phyloP scores from a whole-genome alignment of 2,888 invertebrate species.

The Beris morrisii region DNA sequence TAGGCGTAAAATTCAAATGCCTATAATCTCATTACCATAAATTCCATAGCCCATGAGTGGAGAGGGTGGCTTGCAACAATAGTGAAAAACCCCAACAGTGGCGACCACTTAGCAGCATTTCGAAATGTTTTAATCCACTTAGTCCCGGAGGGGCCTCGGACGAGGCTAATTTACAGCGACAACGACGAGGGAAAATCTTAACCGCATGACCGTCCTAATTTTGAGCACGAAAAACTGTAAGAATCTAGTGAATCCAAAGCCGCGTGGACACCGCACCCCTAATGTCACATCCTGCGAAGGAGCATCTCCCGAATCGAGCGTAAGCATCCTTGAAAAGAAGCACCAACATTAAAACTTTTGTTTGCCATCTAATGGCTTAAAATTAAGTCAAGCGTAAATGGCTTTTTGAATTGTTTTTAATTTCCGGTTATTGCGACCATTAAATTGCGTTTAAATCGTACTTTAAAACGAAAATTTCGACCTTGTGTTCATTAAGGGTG shows the following conservation, averaged over 20 bases:
- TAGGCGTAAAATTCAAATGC: too few species aligned
- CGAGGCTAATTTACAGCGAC: conserved; percentile 34
- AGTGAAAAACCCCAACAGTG: too few species aligned
- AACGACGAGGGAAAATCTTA: conserved; percentile 3
- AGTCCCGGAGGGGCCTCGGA: conserved; percentile 27
- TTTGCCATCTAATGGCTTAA: conserved; percentile 27
- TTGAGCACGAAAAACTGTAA: not conserved
- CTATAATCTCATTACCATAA: too few species aligned
- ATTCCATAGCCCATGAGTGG: too few species aligned
- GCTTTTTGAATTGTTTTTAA: conserved; percentile 38
- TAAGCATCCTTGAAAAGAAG: conserved; percentile 17
- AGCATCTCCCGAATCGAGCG: not conserved
- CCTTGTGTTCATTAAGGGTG: conserved; percentile 5
- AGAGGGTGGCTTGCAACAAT: too few species aligned
- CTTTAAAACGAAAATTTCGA: conserved; percentile 15
- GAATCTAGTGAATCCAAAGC: not conserved
- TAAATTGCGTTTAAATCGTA: conserved; percentile 32
- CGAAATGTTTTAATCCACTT: conserved; percentile 36
- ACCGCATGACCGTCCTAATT: conserved; percentile 19
- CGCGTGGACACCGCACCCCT: too few species aligned
- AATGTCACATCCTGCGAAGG: not conserved
- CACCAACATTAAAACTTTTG: conserved; percentile 35
- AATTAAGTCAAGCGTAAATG: conserved; percentile 35
- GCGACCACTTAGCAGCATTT: not conserved
- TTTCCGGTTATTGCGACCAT: conserved; percentile 37